Percentiles rank a stretch among this genome's conserved stretches.
phyloP scores from a whole-genome alignment of 2,113 vertebrate genomes.

The Melierax canorus region DNA sequence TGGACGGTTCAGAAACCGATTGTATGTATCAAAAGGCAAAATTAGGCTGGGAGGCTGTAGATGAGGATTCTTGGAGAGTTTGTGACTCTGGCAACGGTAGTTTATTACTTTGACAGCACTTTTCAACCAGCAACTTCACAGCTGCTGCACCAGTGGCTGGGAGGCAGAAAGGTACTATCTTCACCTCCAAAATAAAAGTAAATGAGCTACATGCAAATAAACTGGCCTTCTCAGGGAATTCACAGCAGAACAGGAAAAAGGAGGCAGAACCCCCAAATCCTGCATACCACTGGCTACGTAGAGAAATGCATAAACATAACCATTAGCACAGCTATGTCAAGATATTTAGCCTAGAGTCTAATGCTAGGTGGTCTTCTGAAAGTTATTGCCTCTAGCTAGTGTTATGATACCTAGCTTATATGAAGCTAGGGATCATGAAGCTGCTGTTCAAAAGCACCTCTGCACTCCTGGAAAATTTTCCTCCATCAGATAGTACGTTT shows the following conservation, averaged over 20 bases:
- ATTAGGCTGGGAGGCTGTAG: background rate
- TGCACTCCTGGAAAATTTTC: background rate
- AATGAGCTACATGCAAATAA: background rate
- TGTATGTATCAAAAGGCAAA: background rate
- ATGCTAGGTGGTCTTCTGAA: background rate
- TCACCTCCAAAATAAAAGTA: background rate
- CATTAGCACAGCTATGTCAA: background rate
- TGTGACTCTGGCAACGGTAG: background rate
- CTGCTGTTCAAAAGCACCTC: background rate
- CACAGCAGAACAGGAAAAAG: background rate
- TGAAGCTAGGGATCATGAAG: background rate
- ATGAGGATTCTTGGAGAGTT: background rate
- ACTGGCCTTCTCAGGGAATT: background rate
- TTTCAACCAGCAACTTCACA: background rate
- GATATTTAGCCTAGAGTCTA: background rate
- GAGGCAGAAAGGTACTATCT: background rate
- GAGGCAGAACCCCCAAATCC: background rate
- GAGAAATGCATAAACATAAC: background rate
- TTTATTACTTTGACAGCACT: background rate
- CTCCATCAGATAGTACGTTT: background rate
- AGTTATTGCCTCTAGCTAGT: background rate
- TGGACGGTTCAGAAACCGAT: background rate
- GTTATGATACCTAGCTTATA: background rate
- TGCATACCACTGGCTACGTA: fast-evolving
- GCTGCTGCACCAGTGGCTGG: background rate